phyloP scores from a whole-genome alignment of 30 jellyfish, hydroid and myxozoan species.

The Mastigias papua region DNA sequence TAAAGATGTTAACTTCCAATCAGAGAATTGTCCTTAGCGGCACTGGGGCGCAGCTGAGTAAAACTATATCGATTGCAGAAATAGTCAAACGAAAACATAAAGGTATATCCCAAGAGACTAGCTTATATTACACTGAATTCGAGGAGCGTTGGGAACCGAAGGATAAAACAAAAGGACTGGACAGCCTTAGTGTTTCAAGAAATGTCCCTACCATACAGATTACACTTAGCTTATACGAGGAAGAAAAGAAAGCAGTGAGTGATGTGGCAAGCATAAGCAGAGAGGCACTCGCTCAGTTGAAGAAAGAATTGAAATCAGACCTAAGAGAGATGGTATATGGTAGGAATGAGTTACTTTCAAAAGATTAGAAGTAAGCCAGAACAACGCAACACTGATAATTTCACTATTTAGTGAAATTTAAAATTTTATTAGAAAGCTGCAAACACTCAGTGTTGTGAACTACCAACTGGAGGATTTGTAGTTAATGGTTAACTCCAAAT shows the following conservation, averaged over 20 bases:
- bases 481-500: too few species aligned
- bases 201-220: conserved; percentile 67
- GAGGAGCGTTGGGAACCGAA: conserved; percentile 73
- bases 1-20: conserved; percentile 42
- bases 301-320: conserved; percentile 6
- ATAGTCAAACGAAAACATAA: conserved; percentile 55
- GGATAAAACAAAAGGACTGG: conserved; percentile 57
- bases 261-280: conserved; percentile 3
- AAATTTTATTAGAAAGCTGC: too few species aligned
- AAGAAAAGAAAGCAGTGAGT: neutral
- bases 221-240: neutral
- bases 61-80: conserved; percentile 65
- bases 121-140: conserved; percentile 45
- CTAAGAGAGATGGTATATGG: conserved; percentile 22
- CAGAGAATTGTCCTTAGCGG: conserved; percentile 44
- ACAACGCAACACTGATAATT: too few species aligned
- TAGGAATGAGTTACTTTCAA: neutral
- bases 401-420: too few species aligned
- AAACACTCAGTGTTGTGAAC: too few species aligned
- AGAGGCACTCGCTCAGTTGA: conserved; percentile 13
- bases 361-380: neutral
- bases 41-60: conserved; percentile 63
- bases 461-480: too few species aligned
- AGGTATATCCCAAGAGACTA: conserved; percentile 30
- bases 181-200: conserved; percentile 53